Percentiles rank a stretch among this genome's conserved stretches.
Evolutionary conservation across 2,888 invertebrate species (phyloP).

Genomic region (Cheilosia impressa): DNA sequence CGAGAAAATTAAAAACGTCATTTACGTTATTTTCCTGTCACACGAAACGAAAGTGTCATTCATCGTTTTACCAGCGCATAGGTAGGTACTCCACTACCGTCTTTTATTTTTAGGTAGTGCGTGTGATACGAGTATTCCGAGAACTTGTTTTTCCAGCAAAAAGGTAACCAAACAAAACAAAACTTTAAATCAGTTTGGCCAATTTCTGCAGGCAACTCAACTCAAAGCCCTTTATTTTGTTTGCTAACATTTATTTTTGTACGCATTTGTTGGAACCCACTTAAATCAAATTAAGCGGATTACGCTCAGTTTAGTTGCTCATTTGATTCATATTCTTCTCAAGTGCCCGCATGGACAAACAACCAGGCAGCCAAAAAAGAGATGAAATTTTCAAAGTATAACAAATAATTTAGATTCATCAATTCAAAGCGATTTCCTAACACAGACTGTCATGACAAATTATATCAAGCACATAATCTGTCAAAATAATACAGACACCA

Average conservation of each 20-base stretch:
- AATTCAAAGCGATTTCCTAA: conserved; percentile 20
- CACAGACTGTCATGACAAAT: conserved; percentile 47
- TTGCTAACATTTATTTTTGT: not conserved
- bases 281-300: conserved; percentile 44
- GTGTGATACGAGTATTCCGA: too few species aligned
- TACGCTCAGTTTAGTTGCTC: conserved; percentile 39
- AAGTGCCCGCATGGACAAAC: not conserved
- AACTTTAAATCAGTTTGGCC: not conserved
- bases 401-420: conserved; percentile 35
- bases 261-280: conserved; percentile 1
- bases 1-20: too few species aligned
- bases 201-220: not conserved
- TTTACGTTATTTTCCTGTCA: too few species aligned
- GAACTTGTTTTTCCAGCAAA: too few species aligned
- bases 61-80: too few species aligned
- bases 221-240: not conserved
- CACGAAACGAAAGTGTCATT: too few species aligned
- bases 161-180: too few species aligned
- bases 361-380: conserved; percentile 11
- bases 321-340: conserved; percentile 17
- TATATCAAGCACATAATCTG: conserved; percentile 48
- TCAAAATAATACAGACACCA: conserved; percentile 26
- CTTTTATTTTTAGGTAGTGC: too few species aligned
- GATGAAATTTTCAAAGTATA: conserved; percentile 19
- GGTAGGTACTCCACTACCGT: too few species aligned